Conservation (phyloP, 1,140 invertebrate species). For the Frieseomelitta varia region DNA sequence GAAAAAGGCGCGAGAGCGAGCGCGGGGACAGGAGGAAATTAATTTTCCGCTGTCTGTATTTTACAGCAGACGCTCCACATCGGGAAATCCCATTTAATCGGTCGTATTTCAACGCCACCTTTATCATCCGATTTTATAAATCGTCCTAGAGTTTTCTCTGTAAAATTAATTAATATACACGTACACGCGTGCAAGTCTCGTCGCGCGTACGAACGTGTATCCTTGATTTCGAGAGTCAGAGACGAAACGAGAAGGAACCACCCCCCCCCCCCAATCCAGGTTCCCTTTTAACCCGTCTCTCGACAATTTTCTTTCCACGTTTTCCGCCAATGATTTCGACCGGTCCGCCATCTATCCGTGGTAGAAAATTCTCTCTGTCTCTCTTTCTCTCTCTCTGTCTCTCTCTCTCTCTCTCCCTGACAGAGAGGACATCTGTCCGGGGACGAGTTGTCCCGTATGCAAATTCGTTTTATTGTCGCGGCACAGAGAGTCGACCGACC, state of each 20-base stretch:
- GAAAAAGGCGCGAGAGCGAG: neutral
- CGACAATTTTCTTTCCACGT: conserved; percentile 61
- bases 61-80: conserved; percentile 8
- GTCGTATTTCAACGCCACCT: conserved; percentile 22
- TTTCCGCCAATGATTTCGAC: conserved; percentile 70
- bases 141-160: conserved; percentile 31
- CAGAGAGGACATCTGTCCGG: conserved; percentile 71
- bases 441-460: conserved; percentile 78
- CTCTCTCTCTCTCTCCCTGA: conserved; percentile 49
- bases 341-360: conserved; percentile 72
- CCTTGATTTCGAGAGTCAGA: neutral
- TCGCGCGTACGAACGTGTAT: neutral
- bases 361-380: conserved; percentile 69
- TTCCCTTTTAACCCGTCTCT: conserved; percentile 20
- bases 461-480: conserved; percentile 81
- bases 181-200: too few species aligned
- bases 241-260: neutral
- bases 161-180: conserved; percentile 39
- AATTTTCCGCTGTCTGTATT: conserved; percentile 30
- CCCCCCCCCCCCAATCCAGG: too few species aligned
- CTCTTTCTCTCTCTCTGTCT: conserved; percentile 52
- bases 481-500: conserved; percentile 72
- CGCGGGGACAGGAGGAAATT: conserved; percentile 9
- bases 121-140: conserved; percentile 47
- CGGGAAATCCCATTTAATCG: conserved; percentile 36